Evolutionary conservation across 2,888 invertebrate genomes (phyloP), one percentile per base, ranked within the genome.

Genomic region (Chloromyia formosa): DNA sequence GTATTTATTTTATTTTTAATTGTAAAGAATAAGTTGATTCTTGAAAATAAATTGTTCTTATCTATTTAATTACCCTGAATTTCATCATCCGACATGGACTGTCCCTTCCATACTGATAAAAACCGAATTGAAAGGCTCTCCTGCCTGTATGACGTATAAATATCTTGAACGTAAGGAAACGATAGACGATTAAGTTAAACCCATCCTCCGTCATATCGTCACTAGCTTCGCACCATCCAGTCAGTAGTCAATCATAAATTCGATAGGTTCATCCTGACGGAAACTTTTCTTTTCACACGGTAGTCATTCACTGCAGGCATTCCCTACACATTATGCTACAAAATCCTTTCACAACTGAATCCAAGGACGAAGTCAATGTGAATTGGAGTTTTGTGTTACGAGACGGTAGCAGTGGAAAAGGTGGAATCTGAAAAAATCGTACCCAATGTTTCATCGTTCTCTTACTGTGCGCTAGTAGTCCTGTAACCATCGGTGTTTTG

Each of bases 211-310:
- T 35, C 2, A 35, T 7, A 35, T 35, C 27, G 7, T 35, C 3
- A 35, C 27, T 35, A 7, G 27, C 27, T 35, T 35, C 27, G 2
- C 7, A 12, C 61, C 27, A 27, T 45, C 18, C 66, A 66, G 66
- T 40, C 49, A 66, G 66, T 66, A 49, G 20, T 66, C 42, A 42
- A 66, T 66, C 66, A 66, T 49, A 66, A 66, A 66, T 49, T 23
- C 49, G 66, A 49, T 66, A 45, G 45, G 22, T 49, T 66, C 66
- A 49, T 49, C 22, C 66, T 49, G 49, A 22, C 49, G 66, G 66
- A 66, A 66, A 49, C 66, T 49, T 66, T 66, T 22, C 66, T 35
- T 49, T 66, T 66, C 23, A 35, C 22, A 35, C 23, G 66, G 49
- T 35, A 66, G 49, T 49, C 49, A 66, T 49, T 49, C 42, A 66